These are phyloP conservation scores for Pocillopora verrucosa DNA, from an alignment of 64 coral and sea anemone species.

Conservation along the genomic window DNA sequence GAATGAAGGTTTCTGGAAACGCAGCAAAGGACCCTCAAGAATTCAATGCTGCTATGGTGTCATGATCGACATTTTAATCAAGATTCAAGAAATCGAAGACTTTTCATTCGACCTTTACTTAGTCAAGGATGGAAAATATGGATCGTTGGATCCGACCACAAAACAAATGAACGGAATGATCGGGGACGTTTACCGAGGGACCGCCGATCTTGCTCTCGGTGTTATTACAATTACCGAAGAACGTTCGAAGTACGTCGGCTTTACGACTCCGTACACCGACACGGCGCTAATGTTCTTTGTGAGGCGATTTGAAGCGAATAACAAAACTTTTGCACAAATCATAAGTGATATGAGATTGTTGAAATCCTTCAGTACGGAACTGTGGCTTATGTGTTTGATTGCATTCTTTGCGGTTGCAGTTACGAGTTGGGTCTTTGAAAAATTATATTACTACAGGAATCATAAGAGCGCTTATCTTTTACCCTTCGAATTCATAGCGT, in stretches of 20 bases:
- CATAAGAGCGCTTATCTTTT: conserved; percentile 61
- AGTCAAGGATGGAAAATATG: conserved; percentile 83
- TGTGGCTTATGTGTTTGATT: conserved; percentile 71
- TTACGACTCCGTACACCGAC: conserved; percentile 68
- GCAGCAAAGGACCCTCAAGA: neutral
- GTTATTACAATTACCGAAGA: conserved; percentile 74
- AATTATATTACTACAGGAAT: conserved; percentile 25
- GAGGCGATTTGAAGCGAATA: conserved; percentile 40
- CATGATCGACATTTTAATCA: conserved; percentile 81
- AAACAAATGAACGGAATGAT: conserved; percentile 81
- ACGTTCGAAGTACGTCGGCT: conserved; percentile 59
- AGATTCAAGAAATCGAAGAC: conserved; percentile 55
- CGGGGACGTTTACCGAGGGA: conserved; percentile 68
- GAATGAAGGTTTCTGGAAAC: neutral
- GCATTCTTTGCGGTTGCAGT: conserved; percentile 56
- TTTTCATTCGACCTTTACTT: conserved; percentile 84
- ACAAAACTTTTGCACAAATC: conserved; percentile 61
- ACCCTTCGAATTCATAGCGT: conserved; percentile 83
- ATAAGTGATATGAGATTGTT: conserved; percentile 83
- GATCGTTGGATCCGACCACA: conserved; percentile 56
- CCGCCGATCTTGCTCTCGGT: conserved; percentile 78
- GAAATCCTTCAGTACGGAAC: conserved; percentile 71
- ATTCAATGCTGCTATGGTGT: conserved; percentile 74
- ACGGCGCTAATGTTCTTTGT: conserved; percentile 71
- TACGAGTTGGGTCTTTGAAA: conserved; percentile 69